Base-by-base conservation (phyloP, 2,888 invertebrate species). In the Cataglyphis cursor region DNA sequence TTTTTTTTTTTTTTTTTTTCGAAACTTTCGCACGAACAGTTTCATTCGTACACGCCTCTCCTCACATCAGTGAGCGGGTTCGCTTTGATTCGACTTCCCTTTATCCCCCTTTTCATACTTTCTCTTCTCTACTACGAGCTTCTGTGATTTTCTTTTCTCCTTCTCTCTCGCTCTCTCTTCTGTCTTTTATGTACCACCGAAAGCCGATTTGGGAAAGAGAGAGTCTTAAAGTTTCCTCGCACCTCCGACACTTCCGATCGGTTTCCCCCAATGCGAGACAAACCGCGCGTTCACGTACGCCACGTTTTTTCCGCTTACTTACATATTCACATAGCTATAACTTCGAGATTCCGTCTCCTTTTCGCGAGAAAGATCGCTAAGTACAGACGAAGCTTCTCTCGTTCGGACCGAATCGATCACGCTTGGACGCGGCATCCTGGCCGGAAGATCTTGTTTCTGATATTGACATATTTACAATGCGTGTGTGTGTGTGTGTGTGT, bases 291-390 rank as follows among this genome's bases (percentile, higher is more conserved):
- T 65, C 8, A n/a, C 51, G 57, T 65, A 61, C 73, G 28, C 10
- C 81, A 31, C 44, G 65, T 72, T 64, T 61, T 35, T 78, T 62
- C 84, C 70, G 31, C 78, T 85, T 86, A 85, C 90, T 89, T 90
- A 89, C 85, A 85, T 89, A 89, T 89, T 89, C 89, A 87, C 90
- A n/a, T n/a, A 90, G 87, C 83, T 87, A 83, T 70, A 81, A 73
- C 61, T 81, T 70, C 72, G 74, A 51, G 18, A 83, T 83, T 83
- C 83, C 21, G 57, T 57, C 75, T 68, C 28, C 41, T 59, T 57
- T 24, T 54, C 73, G 44, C 41, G 78, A 73, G 74, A 21, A 44
- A 73, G 59, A 59, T 73, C 59, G 57, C 12, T 44, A 41, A 57
- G 57, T 78, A 31, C 57, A 57, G 57, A 72, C 73, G 21, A 70